Percentiles rank a stretch among this genome's conserved stretches.
Conservation (phyloP, 2,113 vertebrate species). For the Nannobrachium achirus region DNA sequence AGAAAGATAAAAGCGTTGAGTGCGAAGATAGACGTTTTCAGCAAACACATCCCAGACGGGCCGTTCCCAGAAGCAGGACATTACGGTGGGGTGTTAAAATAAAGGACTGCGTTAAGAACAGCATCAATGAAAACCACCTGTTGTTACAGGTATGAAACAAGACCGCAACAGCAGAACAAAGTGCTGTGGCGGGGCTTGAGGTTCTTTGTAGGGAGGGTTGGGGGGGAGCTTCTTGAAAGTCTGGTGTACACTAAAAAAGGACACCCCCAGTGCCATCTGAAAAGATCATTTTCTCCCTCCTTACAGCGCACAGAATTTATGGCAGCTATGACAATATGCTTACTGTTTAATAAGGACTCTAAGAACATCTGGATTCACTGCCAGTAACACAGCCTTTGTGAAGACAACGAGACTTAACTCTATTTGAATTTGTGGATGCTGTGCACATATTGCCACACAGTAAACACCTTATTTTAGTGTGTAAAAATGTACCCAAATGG, state of each 20-base stretch:
- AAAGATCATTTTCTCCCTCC: constrained; percentile 53
- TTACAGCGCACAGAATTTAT: constrained; percentile 46
- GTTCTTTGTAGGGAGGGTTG: no score
- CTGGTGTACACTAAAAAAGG: constrained; percentile 45
- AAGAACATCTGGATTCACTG: constrained; percentile 68
- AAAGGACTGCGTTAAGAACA: constrained; percentile 46
- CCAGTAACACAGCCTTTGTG: constrained; percentile 17
- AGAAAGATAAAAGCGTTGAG: not conserved
- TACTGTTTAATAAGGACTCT: constrained; percentile 53
- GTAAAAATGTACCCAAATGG: no score
- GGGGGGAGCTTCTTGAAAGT: constrained; percentile 39
- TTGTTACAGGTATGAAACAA: constrained; percentile 61
- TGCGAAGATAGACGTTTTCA: constrained; percentile 22
- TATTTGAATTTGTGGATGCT: constrained; percentile 18
- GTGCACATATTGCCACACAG: constrained; percentile 3
- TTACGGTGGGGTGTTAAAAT: constrained; percentile 44
- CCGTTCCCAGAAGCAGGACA: constrained; percentile 40
- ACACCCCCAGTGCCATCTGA: constrained; percentile 61
- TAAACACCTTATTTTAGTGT: no score
- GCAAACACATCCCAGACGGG: constrained; percentile 21
- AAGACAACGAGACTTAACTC: constrained; percentile 10
- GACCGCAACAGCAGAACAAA: constrained; percentile 61
- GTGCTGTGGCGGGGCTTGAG: constrained; percentile 9
- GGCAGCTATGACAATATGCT: constrained; percentile 49
- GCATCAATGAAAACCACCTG: constrained; percentile 69